Base-by-base conservation (phyloP, 2,113 vertebrate species). In the Tupaia tana region DNA sequence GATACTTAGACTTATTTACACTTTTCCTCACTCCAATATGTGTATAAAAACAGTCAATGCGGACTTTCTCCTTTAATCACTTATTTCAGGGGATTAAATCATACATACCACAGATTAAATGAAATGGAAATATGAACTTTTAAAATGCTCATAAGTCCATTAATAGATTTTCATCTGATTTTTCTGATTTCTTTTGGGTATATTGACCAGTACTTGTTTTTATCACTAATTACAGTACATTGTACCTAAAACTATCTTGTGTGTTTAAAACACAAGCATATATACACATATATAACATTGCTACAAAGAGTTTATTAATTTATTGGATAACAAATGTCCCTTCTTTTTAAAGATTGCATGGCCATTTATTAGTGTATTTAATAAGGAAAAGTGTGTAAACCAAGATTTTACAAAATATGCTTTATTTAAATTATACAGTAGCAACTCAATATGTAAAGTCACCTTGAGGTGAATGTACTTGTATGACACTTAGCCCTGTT, bases 121-220 rank as follows among this genome's bases (percentile, higher is more conserved):
- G 88, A 59, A 91, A 69, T 56, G 24, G 10, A 81, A 64, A 93
- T 10, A 2, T n/a, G 56, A 27, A 87, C 8, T 63, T 1, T 86
- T 86, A 86, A 85, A 70, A 24, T 78, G 2, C 54, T 94, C 11
- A 91, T 90, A 82, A 91, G 11, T 16, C 8, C 18, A 54, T 74
- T 63, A 58, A 24, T 24, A 74, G 29, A 85, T 93, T 86, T 85
- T 95, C 19, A 61, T 89, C 80, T 90, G 2, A 77, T 66, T 91
- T 96, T 11, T 15, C 18, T 86, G 27, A 82, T 64, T 75, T 90
- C 61, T 93, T 91, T 79, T 82, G 7, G 63, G 66, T 18, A 34
- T 87, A 84, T n/a, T 85, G 18, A 18, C 20, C 15, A 71, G 19
- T 66, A 29, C 0, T 80, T 19, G 7, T 61, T 89, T 69, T 78